Evolutionary conservation across 2,888 invertebrate genomes (phyloP).

Genomic region (Odontocerum albicorne): DNA sequence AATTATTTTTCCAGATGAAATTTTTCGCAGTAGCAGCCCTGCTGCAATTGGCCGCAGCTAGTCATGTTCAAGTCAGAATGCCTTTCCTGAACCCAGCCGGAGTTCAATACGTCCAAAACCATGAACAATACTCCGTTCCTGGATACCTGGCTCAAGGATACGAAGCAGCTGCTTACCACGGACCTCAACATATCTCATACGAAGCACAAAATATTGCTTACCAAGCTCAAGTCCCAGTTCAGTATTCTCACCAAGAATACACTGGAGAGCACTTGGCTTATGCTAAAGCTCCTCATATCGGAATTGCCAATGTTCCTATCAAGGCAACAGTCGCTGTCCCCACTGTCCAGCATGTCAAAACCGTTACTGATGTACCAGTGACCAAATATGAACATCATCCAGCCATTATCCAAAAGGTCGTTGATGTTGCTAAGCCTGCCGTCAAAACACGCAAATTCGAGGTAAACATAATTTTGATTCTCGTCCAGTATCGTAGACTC

Average conservation of each 20-base stretch:
- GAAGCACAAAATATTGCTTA: conserved; percentile 9
- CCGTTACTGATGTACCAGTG: conserved; percentile 52
- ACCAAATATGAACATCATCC: conserved; percentile 52
- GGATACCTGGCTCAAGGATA: conserved; percentile 37
- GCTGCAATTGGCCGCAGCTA: conserved; percentile 27
- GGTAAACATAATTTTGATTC: too few relatives aligned
- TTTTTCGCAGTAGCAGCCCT: conserved; percentile 39
- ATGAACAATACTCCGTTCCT: conserved; percentile 40
- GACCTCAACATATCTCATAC: conserved; percentile 5
- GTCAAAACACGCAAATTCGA: conserved; percentile 59
- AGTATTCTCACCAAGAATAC: conserved; percentile 4
- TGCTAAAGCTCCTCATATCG: conserved; percentile 12
- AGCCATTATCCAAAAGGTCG: conserved; percentile 55
- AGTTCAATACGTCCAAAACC: conserved; percentile 48
- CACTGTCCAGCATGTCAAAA: conserved; percentile 47
- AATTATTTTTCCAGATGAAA: conserved; percentile 41
- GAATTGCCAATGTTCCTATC: conserved; percentile 31
- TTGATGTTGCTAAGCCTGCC: conserved; percentile 61
- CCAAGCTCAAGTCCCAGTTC: conserved; percentile 5
- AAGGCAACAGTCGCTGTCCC: conserved; percentile 30
- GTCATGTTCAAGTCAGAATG: conserved; percentile 42
- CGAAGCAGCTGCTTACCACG: conserved; percentile 13
- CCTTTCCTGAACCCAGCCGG: conserved; percentile 57
- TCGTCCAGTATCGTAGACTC: too few relatives aligned
- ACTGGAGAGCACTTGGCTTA: conserved; percentile 8